phyloP scores from a whole-genome alignment of 2,888 invertebrate species.

The Drosophila eohydei region DNA sequence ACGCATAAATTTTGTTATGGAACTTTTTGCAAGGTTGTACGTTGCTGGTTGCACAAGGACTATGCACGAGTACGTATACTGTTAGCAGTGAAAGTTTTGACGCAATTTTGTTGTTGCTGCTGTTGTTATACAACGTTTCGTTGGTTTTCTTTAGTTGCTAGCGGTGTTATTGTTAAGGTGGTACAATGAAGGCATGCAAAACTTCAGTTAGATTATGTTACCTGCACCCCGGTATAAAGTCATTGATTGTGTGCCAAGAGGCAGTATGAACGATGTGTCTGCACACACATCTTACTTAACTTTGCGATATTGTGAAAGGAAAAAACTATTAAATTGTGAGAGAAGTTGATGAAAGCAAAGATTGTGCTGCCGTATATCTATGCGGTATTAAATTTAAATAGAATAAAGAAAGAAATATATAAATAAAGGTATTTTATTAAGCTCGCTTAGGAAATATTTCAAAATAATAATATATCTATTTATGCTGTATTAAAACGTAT shows the following conservation, averaged over 20 bases:
- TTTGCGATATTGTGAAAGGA: neutral
- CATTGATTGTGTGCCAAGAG: slow-evolving; percentile 45
- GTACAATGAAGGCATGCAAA: slow-evolving; percentile 55
- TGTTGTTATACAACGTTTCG: slow-evolving; percentile 31
- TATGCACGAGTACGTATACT: slow-evolving; percentile 15
- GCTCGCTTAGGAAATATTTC: no score
- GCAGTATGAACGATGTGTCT: slow-evolving; percentile 5
- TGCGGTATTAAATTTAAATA: neutral
- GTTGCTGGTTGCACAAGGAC: slow-evolving; percentile 43
- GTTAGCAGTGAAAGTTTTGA: slow-evolving; percentile 55
- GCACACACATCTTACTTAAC: slow-evolving; percentile 8
- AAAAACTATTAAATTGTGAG: slow-evolving; percentile 1
- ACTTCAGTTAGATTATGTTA: slow-evolving; percentile 61
- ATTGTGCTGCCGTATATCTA: neutral
- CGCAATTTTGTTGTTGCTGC: slow-evolving; percentile 41
- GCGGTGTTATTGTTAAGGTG: slow-evolving; percentile 57
- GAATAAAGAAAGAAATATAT: neutral
- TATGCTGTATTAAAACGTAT: no score
- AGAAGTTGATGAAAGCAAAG: neutral
- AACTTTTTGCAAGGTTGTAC: slow-evolving; percentile 67
- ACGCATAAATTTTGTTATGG: slow-evolving; percentile 75
- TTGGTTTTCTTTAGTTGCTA: slow-evolving; percentile 52
- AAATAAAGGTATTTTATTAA: neutral
- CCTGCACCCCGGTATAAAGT: slow-evolving; percentile 40
- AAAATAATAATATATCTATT: no score